phyloP scores from a whole-genome alignment of 1,140 invertebrate genomes.

The Bombus turneri region DNA sequence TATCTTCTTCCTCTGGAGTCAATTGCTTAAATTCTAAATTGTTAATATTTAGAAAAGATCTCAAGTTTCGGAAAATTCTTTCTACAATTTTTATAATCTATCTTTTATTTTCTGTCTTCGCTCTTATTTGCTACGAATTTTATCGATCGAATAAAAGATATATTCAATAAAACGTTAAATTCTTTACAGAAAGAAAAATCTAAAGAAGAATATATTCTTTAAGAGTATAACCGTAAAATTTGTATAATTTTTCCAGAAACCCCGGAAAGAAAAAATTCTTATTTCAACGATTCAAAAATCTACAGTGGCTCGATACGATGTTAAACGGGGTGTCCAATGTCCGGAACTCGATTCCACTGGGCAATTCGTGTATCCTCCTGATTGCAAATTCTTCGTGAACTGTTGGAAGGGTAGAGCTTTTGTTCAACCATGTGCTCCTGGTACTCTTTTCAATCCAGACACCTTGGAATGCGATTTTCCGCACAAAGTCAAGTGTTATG shows the following conservation, averaged over 20 bases:
- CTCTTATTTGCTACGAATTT: too few relatives aligned
- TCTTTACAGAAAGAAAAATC: too few relatives aligned
- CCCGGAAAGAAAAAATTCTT: conserved; percentile 69
- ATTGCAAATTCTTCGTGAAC: conserved; percentile 88
- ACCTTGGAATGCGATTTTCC: conserved; percentile 86
- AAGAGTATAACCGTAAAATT: background rate
- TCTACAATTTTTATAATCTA: too few relatives aligned
- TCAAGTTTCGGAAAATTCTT: too few relatives aligned
- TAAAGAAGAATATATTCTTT: background rate
- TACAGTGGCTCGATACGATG: conserved; percentile 71
- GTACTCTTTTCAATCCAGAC: conserved; percentile 86
- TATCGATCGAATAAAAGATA: too few relatives aligned
- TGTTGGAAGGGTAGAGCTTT: conserved; percentile 85
- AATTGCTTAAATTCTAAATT: too few relatives aligned
- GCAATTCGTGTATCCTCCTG: conserved; percentile 84
- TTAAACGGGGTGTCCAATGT: conserved; percentile 76
- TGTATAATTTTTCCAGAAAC: conserved; percentile 70
- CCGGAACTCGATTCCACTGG: conserved; percentile 83
- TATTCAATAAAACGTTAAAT: too few relatives aligned
- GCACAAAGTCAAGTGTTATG: conserved; percentile 85
- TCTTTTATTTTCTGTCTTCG: too few relatives aligned
- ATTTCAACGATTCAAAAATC: background rate
- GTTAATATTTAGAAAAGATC: too few relatives aligned
- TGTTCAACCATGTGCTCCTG: conserved; percentile 85
- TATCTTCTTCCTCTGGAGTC: too few relatives aligned